Base-by-base conservation (phyloP, 1,140 invertebrate species). In the Bradynema listronoti region DNA sequence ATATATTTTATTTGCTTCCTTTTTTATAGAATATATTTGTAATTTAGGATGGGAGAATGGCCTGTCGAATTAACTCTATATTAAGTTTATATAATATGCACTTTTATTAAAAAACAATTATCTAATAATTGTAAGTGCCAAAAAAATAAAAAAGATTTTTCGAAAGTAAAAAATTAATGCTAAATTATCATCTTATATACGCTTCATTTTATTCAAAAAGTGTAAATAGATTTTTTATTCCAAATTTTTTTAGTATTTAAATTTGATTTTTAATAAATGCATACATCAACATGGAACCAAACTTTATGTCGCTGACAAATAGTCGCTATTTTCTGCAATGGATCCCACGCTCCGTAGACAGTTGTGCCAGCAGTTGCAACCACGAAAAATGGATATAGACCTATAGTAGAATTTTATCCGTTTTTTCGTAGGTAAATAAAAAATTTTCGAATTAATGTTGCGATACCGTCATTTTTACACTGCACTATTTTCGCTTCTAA, bases 271-370 rank as follows among this genome's bases (percentile, higher is more conserved):
- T 16, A 4, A 51, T 29, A 53, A 27, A 27, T 41, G 58, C 89
- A 88, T 80, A 96, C 94, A 84, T 99, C 94, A 43, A 97, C 85
- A 77, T 98, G 94, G 65, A 98, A 84, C 94, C 94, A 98, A 70
- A 95, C 83, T 49, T 87, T 86, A 80, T 97, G 87, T 75, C 89
- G 90, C 78, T 94, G 84, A 80, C 93, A 97, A 68, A 99, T 88
- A 80, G 97, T 91, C 2, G 93, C 91, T 64, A 97, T 88, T 65
- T 88, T 86, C 54, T 86, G 83, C 59, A 98, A 87, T 0, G 91
- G 90, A 84, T 99, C 94, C 77, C 93, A 97, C 1, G 94, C 89
- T 2, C 93, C 93, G 66, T 91, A 84, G 32, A 93, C 89, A 0
- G 94, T 98, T 0, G 92, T 96, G 9, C 94, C 94, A 14, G 88